Evolutionary conservation across 2,888 invertebrate species (phyloP).

Genomic region (Pandemis cinnamomeana): DNA sequence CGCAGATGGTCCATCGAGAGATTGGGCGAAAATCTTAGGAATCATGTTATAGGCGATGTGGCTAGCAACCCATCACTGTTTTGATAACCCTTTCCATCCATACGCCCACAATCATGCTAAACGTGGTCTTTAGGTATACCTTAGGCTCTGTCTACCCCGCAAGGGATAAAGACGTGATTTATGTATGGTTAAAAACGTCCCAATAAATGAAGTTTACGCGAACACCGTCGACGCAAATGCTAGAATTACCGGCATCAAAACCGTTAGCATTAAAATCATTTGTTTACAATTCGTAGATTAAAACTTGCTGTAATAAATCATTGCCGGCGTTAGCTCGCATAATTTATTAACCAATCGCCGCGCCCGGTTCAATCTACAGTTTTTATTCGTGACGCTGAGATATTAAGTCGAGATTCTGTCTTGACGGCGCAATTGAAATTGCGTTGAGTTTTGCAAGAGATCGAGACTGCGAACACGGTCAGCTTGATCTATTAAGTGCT

Average conservation of each 20-base stretch:
- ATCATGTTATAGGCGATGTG: too few relatives aligned
- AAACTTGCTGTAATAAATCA: conserved; percentile 33
- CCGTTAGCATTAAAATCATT: conserved; percentile 1
- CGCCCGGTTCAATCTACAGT: conserved; percentile 15
- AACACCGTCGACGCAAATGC: too few relatives aligned
- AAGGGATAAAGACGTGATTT: too few relatives aligned
- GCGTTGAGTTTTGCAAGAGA: neutral
- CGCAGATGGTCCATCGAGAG: too few relatives aligned
- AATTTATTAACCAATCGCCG: conserved; percentile 38
- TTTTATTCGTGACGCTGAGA: conserved; percentile 26
- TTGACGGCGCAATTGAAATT: conserved; percentile 19
- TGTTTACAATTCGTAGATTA: conserved; percentile 29
- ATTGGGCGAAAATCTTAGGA: too few relatives aligned
- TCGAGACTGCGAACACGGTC: neutral
- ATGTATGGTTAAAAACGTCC: too few relatives aligned
- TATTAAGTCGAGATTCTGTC: conserved; percentile 16
- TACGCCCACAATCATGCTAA: too few relatives aligned
- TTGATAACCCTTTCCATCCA: too few relatives aligned
- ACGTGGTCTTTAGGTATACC: too few relatives aligned
- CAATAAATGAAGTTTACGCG: too few relatives aligned
- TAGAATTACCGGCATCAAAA: neutral
- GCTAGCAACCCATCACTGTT: too few relatives aligned
- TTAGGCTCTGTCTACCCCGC: too few relatives aligned
- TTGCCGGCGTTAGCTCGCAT: conserved; percentile 13
- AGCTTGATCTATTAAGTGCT: neutral